Conservation (phyloP, 2,888 invertebrate genomes). For the Ophioninae sp. region DNA sequence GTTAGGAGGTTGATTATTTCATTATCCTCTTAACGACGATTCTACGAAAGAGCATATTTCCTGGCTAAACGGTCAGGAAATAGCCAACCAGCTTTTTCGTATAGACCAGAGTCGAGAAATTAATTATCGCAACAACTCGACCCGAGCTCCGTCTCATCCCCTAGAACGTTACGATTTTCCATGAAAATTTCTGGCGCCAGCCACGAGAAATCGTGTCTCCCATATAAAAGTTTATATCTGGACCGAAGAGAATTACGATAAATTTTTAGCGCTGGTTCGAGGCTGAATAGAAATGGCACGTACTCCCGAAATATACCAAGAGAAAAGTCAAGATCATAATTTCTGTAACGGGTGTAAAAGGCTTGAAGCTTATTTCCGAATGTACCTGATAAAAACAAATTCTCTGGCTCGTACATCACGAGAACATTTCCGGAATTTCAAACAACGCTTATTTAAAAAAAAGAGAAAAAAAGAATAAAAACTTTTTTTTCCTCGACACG, state of each 20-base stretch:
- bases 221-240: neutral
- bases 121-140: conserved; percentile 47
- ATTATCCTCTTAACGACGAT: too few species aligned
- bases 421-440: neutral
- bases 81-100: neutral
- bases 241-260: conserved; percentile 32
- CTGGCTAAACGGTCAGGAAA: conserved; percentile 20
- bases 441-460: neutral
- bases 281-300: conserved; percentile 12
- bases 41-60: too few species aligned
- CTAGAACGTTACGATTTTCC: conserved; percentile 34
- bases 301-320: conserved; percentile 34
- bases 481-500: neutral
- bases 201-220: neutral
- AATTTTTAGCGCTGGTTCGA: conserved; percentile 52
- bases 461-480: neutral
- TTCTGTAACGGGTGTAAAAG: conserved; percentile 5
- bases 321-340: conserved; percentile 38
- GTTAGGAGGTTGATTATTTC: too few species aligned
- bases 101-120: conserved; percentile 8
- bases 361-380: neutral
- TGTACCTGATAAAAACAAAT: conserved; percentile 28
- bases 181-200: conserved; percentile 41
- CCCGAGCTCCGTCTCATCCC: neutral
- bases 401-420: neutral